phyloP scores from a whole-genome alignment of 1,140 invertebrate species.

The Tachypleus tridentatus region DNA sequence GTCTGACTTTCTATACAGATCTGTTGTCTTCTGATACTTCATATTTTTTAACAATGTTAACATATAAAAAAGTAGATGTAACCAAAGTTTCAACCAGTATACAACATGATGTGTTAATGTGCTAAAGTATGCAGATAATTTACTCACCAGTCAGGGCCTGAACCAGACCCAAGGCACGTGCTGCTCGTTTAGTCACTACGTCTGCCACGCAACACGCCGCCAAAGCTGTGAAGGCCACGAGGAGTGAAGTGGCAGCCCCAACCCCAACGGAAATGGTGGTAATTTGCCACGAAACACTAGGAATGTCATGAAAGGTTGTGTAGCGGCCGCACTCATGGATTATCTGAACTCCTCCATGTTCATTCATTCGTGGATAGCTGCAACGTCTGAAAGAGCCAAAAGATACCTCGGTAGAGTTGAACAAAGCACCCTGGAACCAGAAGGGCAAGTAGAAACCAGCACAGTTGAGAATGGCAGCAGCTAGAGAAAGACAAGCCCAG shows the following conservation, averaged over 20 bases:
- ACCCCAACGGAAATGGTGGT: slow-evolving; percentile 48
- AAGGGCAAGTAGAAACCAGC: slow-evolving; percentile 55
- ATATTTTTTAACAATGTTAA: too few species aligned
- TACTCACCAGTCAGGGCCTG: slow-evolving; percentile 50
- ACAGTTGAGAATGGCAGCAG: slow-evolving; percentile 47
- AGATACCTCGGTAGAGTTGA: slow-evolving; percentile 39
- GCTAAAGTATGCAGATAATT: too few species aligned
- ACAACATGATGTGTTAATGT: too few species aligned
- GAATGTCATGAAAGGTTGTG: slow-evolving; percentile 53
- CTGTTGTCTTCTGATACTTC: too few species aligned
- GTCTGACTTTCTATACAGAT: too few species aligned
- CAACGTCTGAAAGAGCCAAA: slow-evolving; percentile 55
- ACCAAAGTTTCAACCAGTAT: too few species aligned
- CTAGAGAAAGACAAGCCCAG: slow-evolving; percentile 49
- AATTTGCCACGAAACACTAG: slow-evolving; percentile 53
- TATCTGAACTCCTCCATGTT: slow-evolving; percentile 37
- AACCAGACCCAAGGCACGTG: slow-evolving; percentile 45
- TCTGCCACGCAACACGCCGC: slow-evolving; percentile 49
- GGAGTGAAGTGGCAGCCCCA: slow-evolving; percentile 46
- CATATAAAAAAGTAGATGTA: too few species aligned
- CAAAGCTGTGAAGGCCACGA: slow-evolving; percentile 47
- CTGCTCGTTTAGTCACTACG: slow-evolving; percentile 45
- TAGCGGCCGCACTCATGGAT: slow-evolving; percentile 54
- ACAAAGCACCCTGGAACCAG: slow-evolving; percentile 49
- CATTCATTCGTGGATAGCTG: slow-evolving; percentile 48